Evolutionary conservation across 2,113 vertebrate species (phyloP), one percentile per base, ranked within the genome.

Genomic region (Columba janthina): DNA sequence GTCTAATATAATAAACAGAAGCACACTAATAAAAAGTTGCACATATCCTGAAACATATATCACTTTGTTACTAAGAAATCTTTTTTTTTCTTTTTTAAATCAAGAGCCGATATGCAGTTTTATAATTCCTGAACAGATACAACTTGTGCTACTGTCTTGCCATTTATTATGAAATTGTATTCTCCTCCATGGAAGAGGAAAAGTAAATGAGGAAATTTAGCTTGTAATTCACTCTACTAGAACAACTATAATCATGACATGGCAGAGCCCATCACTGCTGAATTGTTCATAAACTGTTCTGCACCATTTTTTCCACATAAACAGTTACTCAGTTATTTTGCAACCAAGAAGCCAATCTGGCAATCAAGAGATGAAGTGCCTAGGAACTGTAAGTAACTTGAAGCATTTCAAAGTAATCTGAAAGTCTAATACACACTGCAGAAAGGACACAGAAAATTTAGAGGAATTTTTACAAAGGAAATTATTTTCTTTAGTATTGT

Each of bases 101-200:
- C 77, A 94, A 72, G 32, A 75, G 18, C 6, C 66, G 32, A 53
- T 79, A 78, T 5, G 5, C 17, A 90, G 29, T 22, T 91, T 82
- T 60, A 57, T 46, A 48, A 51, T 58, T 46, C 15, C 25, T 58
- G 78, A 75, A 71, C 9, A 76, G 38, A 80, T n/a, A 46, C 8
- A 88, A 61, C 6, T 22, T 79, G 15, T 56, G 25, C 38, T 67
- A 60, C 11, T 75, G 26, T 12, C 5, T 89, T 73, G 29, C 38
- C 38, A 90, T 64, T 94, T 90, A 67, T 69, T 88, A 40, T 81
- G 65, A 89, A 90, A 94, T 48, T 94, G 28, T 79, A 34, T 73
- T 77, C 18, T 92, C 21, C 32, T 72, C 31, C 46, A 64, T 5
- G 24, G 24, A 70, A 10, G 3, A 16, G 70, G 57, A 65, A 67